Evolutionary conservation across 2,797 vertebrate genomes (phyloP).

Genomic region (Argentina silus): DNA sequence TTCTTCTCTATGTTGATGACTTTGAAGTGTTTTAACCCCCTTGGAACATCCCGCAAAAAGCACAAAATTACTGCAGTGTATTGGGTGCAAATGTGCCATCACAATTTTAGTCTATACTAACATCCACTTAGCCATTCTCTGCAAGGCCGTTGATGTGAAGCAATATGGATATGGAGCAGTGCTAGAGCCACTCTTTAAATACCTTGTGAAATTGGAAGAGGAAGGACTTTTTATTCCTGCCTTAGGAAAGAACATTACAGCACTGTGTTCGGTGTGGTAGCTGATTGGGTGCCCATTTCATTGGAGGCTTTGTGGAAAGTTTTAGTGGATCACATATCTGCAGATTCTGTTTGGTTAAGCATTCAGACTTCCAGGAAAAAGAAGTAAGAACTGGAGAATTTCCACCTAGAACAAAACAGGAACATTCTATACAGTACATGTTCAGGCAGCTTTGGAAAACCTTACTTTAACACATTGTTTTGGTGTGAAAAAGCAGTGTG

Average conservation of each 20-base stretch:
- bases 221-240: slow-evolving; percentile 33
- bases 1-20: slow-evolving; percentile 37
- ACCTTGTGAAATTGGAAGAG: slow-evolving; percentile 39
- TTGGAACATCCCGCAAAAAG: not conserved
- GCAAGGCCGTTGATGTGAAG: slow-evolving; percentile 40
- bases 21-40: slow-evolving; percentile 31
- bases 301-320: slow-evolving; percentile 39
- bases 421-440: slow-evolving; percentile 19
- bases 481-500: slow-evolving; percentile 36
- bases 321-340: slow-evolving; percentile 33
- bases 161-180: slow-evolving; percentile 31
- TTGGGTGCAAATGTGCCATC: slow-evolving; percentile 36
- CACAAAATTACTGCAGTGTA: slow-evolving; percentile 33
- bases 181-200: slow-evolving; percentile 32
- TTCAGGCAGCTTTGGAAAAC: slow-evolving; percentile 30
- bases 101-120: slow-evolving; percentile 36
- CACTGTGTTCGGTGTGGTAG: slow-evolving; percentile 34
- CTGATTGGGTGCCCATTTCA: slow-evolving; percentile 33
- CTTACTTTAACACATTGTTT: slow-evolving; percentile 16
- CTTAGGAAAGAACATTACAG: slow-evolving; percentile 36
- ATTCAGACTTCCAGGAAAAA: slow-evolving; percentile 15
- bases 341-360: slow-evolving; percentile 33
- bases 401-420: slow-evolving; percentile 29
- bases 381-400: slow-evolving; percentile 43
- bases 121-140: slow-evolving; percentile 42